Base-by-base conservation (phyloP, 1,140 invertebrate species). In the Drosophila leontia region DNA sequence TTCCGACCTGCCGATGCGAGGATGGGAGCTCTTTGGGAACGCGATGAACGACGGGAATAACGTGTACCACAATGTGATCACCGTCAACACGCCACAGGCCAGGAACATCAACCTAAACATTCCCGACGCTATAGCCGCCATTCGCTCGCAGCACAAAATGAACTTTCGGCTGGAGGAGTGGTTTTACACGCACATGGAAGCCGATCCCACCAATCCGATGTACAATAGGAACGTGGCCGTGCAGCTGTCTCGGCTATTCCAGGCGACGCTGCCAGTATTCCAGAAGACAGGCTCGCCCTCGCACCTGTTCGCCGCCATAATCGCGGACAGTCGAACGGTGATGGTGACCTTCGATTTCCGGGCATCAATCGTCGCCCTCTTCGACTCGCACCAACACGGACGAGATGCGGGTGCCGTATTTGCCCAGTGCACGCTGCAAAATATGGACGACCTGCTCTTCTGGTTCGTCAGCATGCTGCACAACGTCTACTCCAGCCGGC, bases 181-280 rank as follows among this genome's bases (percentile, higher is more conserved):
- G 91, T 92, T 92, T 56, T 92, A 91, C 56, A 92, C 91, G n/a
- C 91, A 92, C 65, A 82, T 92, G 82, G 80, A 91, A 51, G 91
- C 91, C n/a, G 85, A 92, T 77, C 75, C 91, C 17, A 70, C 47
- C 3, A 79, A 78, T 71, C 70, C 83, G 39, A 78, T 78, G 75
- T 92, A 91, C 58, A 81, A 80, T 58, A 61, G 80, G n/a, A 86
- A 85, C 34, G 86, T 92, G 50, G 82, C 91, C 7, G 53, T 80
- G 45, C 91, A 91, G 32, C 47, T 92, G 15, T 76, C 91, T 1
- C 72, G 85, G 15, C 82, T 91, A 15, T 80, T 92, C 34, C 78
- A 84, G 55, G 81, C 87, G 15, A 90, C 85, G 3, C 37, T 90
- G 37, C 85, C 90, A 57, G 86, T 90, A 1, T 91, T 82, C 29